Percentiles rank a stretch among this genome's conserved stretches.
Evolutionary conservation across 2,797 vertebrate species (phyloP).

Genomic region (Limosa lapponica): DNA sequence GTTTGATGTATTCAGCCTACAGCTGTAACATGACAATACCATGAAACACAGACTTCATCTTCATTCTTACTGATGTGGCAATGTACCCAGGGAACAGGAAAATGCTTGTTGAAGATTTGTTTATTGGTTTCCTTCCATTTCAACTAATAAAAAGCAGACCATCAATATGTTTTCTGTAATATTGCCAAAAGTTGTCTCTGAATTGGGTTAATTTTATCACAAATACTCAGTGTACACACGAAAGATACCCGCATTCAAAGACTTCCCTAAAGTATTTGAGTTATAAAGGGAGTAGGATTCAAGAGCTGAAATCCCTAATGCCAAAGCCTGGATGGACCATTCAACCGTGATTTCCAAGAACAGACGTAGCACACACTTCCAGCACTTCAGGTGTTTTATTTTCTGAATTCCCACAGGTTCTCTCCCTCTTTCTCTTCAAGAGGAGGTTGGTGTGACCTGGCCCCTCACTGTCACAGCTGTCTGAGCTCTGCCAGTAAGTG

Average conservation of each 20-base stretch:
- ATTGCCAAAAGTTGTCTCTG: background rate
- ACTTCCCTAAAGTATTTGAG: background rate
- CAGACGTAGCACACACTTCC: background rate
- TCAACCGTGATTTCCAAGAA: background rate
- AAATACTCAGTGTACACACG: background rate
- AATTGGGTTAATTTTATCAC: constrained; percentile 33
- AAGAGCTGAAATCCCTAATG: background rate
- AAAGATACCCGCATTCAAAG: background rate
- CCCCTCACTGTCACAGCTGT: background rate
- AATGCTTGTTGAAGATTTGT: constrained; percentile 6
- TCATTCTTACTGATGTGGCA: background rate
- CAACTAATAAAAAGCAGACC: background rate
- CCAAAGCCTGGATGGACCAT: background rate
- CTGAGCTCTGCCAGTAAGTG: constrained; percentile 49
- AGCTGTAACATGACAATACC: background rate
- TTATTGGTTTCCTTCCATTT: constrained; percentile 17
- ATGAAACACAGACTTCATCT: background rate
- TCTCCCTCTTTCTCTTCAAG: background rate
- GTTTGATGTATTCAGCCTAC: background rate
- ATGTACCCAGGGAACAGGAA: background rate
- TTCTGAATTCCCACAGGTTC: background rate
- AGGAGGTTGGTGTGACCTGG: background rate
- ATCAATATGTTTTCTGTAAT: background rate
- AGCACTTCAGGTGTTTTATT: constrained; percentile 13
- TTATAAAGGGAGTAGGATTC: background rate